Percentiles rank a stretch among this genome's conserved stretches.
Evolutionary conservation across 2,113 vertebrate genomes (phyloP).

Genomic region (Phrynosoma platyrhinos): DNA sequence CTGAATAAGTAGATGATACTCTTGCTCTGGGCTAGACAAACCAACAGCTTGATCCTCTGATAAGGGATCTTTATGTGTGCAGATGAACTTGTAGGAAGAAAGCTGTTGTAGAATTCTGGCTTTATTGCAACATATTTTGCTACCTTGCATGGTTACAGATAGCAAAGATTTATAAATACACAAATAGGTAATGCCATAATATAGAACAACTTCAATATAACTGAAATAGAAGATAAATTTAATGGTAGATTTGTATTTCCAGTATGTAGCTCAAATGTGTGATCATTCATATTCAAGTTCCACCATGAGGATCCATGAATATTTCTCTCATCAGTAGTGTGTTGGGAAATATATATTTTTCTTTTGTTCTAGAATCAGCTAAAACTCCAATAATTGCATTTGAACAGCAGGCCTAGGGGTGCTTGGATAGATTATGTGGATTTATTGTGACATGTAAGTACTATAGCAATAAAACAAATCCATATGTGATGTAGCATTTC

Average conservation of each 20-base stretch:
- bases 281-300: conserved; percentile 20
- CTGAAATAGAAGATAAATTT: conserved; percentile 5
- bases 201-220: neutral
- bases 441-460: conserved; percentile 20
- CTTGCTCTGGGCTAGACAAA: too few species aligned
- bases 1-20: neutral
- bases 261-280: neutral
- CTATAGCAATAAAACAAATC: neutral
- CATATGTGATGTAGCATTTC: conserved; percentile 14
- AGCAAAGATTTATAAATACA: neutral
- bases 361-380: conserved; percentile 1
- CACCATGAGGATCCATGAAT: neutral
- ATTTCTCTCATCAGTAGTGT: neutral
- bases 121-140: neutral
- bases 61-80: neutral
- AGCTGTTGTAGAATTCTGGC: neutral
- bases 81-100: neutral
- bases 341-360: neutral
- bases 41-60: neutral
- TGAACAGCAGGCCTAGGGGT: conserved; percentile 11
- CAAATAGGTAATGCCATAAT: neutral
- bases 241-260: neutral
- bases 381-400: neutral
- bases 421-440: conserved; percentile 18
- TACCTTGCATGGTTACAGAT: neutral